These are phyloP conservation scores for Gonatopus flavifemur DNA, from an alignment of 1,140 invertebrate species.

Conservation along the genomic window DNA sequence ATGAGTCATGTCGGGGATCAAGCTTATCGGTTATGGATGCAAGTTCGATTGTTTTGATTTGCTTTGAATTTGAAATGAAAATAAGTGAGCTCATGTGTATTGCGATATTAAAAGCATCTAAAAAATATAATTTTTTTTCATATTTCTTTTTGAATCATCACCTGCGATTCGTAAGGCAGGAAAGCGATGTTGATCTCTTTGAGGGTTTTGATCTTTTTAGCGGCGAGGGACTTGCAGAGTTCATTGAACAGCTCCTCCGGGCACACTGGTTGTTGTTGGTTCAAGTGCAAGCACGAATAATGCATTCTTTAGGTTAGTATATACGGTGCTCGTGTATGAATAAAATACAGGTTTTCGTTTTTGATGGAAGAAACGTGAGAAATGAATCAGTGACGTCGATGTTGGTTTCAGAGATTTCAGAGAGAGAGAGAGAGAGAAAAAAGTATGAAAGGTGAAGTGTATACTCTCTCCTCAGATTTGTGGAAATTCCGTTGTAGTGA, in stretches of 20 bases:
- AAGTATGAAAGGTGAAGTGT: neutral
- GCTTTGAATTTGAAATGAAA: constrained; percentile 15
- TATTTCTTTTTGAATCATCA: constrained; percentile 54
- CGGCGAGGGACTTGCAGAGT: constrained; percentile 92
- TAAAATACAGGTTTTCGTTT: constrained; percentile 7
- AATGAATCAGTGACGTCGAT: neutral
- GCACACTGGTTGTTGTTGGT: constrained; percentile 80
- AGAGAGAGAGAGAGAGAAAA: constrained; percentile 4
- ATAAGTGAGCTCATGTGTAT: constrained; percentile 2
- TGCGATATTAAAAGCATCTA: constrained; percentile 17
- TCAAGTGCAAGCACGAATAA: constrained; percentile 54
- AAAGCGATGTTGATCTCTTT: constrained; percentile 99
- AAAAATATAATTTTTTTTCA: constrained; percentile 10
- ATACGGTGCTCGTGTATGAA: constrained; percentile 34
- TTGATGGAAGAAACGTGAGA: constrained; percentile 2
- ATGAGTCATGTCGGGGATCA: too few species aligned
- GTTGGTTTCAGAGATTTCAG: constrained; percentile 2
- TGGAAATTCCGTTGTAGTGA: too few species aligned
- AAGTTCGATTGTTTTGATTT: too few species aligned
- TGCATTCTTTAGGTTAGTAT: constrained; percentile 48
- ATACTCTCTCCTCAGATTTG: too few species aligned
- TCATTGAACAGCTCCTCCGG: constrained; percentile 92
- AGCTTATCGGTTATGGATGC: too few species aligned
- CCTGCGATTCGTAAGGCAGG: constrained; percentile 98
- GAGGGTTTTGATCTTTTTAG: constrained; percentile 96